Conservation (phyloP, 1,140 invertebrate genomes). For the Procambarus virginalis region DNA sequence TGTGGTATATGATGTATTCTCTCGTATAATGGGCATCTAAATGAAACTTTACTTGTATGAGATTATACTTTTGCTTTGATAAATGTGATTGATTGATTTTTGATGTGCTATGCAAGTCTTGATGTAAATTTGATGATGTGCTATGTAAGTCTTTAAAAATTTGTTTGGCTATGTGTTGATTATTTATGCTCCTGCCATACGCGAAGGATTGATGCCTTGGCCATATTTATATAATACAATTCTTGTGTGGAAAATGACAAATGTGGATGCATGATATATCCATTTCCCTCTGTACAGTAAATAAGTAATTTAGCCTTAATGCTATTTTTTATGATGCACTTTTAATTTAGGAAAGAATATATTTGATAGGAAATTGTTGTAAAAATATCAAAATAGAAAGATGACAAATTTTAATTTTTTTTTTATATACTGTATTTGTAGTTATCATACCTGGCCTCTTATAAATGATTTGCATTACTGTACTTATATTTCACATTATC, state of each 20-base stretch:
- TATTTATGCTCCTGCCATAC: neutral
- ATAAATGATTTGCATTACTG: neutral
- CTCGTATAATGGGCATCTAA: neutral
- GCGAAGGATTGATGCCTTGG: neutral
- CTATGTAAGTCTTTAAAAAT: neutral
- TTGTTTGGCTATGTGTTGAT: neutral
- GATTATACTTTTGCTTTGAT: neutral
- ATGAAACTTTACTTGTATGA: neutral
- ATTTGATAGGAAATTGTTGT: neutral
- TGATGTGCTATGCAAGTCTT: neutral
- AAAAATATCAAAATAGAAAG: neutral
- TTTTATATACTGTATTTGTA: too few relatives aligned
- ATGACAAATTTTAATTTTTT: too few relatives aligned
- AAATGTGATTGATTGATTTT: constrained; percentile 2
- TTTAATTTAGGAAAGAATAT: neutral
- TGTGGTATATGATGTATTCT: neutral
- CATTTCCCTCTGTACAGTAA: neutral
- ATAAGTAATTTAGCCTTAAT: neutral
- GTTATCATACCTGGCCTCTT: neutral
- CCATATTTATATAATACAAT: neutral
- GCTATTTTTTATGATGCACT: neutral
- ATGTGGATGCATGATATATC: neutral
- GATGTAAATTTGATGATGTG: neutral
- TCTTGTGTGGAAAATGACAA: neutral
- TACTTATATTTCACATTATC: neutral